phyloP scores from a whole-genome alignment of 2,113 vertebrate genomes.

The Phalacrocorax brasilianus region DNA sequence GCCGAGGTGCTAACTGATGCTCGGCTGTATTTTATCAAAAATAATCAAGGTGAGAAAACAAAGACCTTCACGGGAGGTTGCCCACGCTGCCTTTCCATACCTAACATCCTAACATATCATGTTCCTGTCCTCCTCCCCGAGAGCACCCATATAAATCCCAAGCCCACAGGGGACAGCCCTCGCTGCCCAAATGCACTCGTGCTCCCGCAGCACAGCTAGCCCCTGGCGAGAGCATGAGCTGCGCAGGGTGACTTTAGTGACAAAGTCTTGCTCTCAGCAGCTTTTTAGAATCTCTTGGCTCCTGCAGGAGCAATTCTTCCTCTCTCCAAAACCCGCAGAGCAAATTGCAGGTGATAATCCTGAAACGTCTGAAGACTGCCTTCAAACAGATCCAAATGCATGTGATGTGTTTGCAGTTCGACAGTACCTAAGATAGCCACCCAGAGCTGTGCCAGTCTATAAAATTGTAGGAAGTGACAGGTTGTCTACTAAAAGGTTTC shows the following conservation, averaged over 20 bases:
- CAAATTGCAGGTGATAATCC: not conserved
- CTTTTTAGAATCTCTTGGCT: not conserved
- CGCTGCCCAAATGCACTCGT: fast-evolving
- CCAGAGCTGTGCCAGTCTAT: not conserved
- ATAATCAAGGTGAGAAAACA: not conserved
- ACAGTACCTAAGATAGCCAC: not conserved
- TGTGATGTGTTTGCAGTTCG: not conserved
- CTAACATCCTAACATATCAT: too few relatives aligned
- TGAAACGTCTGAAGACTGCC: not conserved
- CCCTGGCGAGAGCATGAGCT: fast-evolving
- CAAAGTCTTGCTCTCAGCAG: not conserved
- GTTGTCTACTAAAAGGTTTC: not conserved
- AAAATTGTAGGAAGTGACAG: not conserved
- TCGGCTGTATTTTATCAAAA: not conserved
- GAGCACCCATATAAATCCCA: not conserved
- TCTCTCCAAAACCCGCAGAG: not conserved
- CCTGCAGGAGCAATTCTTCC: not conserved
- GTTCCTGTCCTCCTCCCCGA: not conserved
- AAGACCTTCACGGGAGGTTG: not conserved
- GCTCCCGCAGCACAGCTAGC: not conserved
- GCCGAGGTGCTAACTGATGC: not conserved
- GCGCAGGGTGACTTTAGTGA: not conserved
- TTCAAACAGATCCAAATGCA: not conserved
- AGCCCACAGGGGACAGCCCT: not conserved
- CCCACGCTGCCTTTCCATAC: not conserved